Evolutionary conservation across 2,797 vertebrate species (phyloP).

Genomic region (Manis crassicaudata): DNA sequence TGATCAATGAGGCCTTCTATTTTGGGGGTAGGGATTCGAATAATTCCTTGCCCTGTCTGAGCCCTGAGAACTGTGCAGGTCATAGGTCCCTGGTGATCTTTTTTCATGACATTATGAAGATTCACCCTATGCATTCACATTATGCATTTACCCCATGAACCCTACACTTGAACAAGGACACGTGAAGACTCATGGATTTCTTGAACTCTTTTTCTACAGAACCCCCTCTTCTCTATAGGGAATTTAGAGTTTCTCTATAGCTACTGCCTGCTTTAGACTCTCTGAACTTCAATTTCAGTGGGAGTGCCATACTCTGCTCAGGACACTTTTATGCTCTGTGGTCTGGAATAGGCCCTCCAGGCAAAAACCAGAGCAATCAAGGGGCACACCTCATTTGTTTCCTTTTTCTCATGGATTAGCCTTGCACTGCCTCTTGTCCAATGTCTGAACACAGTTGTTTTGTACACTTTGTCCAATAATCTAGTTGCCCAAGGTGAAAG

Average conservation of each 20-base stretch:
- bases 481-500: constrained; percentile 3
- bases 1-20: not conserved
- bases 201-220: not conserved
- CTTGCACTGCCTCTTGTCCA: not conserved
- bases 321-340: not conserved
- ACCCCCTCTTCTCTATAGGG: not conserved
- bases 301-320: not conserved
- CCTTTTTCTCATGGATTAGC: not conserved
- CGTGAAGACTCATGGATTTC: not conserved
- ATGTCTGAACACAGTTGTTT: not conserved
- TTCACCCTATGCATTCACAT: not conserved
- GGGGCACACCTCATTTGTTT: not conserved
- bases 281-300: not conserved
- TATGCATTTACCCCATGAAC: not conserved
- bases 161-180: not conserved
- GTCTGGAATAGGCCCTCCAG: not conserved
- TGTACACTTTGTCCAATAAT: not conserved
- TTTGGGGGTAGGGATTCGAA: not conserved
- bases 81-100: not conserved
- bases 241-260: not conserved
- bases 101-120: not conserved
- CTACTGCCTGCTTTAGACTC: not conserved
- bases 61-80: not conserved
- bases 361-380: not conserved
- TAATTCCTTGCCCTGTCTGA: not conserved